Evolutionary conservation across 1,140 invertebrate species (phyloP), one percentile per base, ranked within the genome.

Genomic region (Drosophila triauraria): DNA sequence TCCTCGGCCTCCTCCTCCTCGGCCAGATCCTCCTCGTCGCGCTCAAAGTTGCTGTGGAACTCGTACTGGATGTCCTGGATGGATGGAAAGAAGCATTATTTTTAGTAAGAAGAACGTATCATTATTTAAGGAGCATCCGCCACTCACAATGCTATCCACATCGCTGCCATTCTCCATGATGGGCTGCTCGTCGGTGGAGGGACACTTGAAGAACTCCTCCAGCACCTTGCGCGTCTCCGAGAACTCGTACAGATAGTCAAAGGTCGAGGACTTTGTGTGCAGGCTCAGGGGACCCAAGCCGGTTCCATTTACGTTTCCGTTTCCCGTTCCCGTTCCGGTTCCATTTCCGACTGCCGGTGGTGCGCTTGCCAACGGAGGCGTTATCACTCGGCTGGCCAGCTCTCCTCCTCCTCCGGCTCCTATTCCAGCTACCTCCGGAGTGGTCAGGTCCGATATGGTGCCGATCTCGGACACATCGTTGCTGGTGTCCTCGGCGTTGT

Each of bases 201-300:
- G 96, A 90, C 96, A 96, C 93, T 97, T 96, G 93, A 98, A 98
- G 93, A 98, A 98, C 94, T 98, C 97, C 92, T 98, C 97, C n/a
- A 98, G 93, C 42, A 98, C 97, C 94, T 98, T 98, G 63, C 97
- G 94, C 43, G 97, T 98, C 93, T 98, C 97, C 2, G 97, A 98
- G 93, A 98, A 98, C 91, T 98, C 97, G 92, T 98, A 98, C 47
- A 97, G 93, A 93, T 97, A 97, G 93, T 97, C 96, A 92, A 97
- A 97, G 13, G 96, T 96, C 53, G 94, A 93, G 38, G 94, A 94
- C 50, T 93, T 93, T n/a, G 94, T 93, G 44, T 94, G 93, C 15
- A 94, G 93, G 23, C 94, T 78, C 32, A 77, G 35, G 12, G 67
- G 88, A 32, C 54, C 61, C 32, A 60, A 8, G 9, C 48, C 65